Percentiles rank a stretch among this genome's conserved stretches.
Conservation (phyloP, 2,888 invertebrate genomes). For the Lasioglossum vierecki region DNA sequence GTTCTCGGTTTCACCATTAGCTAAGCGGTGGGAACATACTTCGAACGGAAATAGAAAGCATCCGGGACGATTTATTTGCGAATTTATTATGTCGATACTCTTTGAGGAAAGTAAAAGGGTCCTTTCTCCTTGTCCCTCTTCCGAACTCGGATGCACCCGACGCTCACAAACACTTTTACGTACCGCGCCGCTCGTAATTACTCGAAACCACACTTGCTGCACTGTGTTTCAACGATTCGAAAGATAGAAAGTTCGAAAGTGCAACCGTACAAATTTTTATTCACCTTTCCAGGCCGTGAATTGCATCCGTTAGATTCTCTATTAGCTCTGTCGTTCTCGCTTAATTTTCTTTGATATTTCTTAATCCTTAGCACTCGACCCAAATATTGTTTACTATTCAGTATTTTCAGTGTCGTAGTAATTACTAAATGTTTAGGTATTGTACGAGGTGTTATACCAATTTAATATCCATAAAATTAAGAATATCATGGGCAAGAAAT, state of each 20-base stretch:
- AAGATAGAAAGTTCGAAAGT: neutral
- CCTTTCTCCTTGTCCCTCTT: neutral
- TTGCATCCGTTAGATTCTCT: neutral
- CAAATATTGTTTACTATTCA: too few relatives aligned
- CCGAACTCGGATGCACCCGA: neutral
- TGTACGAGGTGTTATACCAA: too few relatives aligned
- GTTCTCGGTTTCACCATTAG: slow-evolving; percentile 48
- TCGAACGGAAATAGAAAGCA: slow-evolving; percentile 45
- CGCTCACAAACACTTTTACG: neutral
- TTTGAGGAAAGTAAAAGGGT: neutral
- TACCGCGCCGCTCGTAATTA: neutral
- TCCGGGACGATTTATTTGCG: slow-evolving; percentile 14
- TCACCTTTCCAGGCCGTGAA: neutral
- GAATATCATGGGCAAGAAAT: too few relatives aligned
- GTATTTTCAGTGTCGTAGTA: too few relatives aligned
- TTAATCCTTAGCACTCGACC: too few relatives aligned
- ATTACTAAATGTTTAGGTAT: too few relatives aligned
- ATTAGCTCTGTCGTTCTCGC: neutral
- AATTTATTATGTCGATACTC: neutral
- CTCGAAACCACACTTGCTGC: neutral
- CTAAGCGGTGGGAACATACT: slow-evolving; percentile 27
- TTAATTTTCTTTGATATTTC: too few relatives aligned
- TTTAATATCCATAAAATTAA: too few relatives aligned
- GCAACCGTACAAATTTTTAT: neutral
- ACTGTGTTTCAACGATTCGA: neutral